These are phyloP conservation scores for Umimayanthus chanpuru DNA, from an alignment of 92 coral and sea anemone genomes.

Conservation along the genomic window DNA sequence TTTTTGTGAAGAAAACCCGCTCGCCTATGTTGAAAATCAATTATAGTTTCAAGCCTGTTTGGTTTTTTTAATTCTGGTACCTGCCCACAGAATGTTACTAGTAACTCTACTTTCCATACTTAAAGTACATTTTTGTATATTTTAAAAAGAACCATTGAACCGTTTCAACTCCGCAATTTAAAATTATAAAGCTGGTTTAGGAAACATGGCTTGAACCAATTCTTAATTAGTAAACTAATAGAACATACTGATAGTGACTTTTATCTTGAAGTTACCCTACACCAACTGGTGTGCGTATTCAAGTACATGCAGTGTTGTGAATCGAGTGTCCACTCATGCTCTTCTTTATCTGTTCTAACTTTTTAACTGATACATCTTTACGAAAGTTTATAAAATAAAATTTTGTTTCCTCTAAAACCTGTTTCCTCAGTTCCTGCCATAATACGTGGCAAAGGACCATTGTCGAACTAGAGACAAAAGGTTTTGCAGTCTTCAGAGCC, in stretches of 20 bases:
- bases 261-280: neutral
- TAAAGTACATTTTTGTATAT: neutral
- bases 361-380: neutral
- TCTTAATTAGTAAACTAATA: neutral
- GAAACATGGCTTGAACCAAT: neutral
- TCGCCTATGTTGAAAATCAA: neutral
- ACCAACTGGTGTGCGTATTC: conserved; percentile 1
- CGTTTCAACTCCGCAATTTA: neutral
- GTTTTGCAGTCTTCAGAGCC: neutral
- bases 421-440: neutral
- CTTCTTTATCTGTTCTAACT: neutral
- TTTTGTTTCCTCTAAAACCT: conserved; percentile 16
- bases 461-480: conserved; percentile 10
- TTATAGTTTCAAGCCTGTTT: neutral
- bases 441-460: conserved; percentile 30
- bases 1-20: too few relatives aligned
- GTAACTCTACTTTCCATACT: neutral
- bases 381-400: neutral
- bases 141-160: neutral
- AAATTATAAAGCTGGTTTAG: neutral
- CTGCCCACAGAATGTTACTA: neutral
- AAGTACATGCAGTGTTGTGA: conserved; percentile 35
- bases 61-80: neutral
- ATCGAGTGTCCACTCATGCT: conserved; percentile 4
- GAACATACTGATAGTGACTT: neutral